Percentiles rank a stretch among this genome's conserved stretches.
These are phyloP conservation scores for Numenius phaeopus DNA, from an alignment of 2,797 vertebrate genomes.

Conservation along the genomic window DNA sequence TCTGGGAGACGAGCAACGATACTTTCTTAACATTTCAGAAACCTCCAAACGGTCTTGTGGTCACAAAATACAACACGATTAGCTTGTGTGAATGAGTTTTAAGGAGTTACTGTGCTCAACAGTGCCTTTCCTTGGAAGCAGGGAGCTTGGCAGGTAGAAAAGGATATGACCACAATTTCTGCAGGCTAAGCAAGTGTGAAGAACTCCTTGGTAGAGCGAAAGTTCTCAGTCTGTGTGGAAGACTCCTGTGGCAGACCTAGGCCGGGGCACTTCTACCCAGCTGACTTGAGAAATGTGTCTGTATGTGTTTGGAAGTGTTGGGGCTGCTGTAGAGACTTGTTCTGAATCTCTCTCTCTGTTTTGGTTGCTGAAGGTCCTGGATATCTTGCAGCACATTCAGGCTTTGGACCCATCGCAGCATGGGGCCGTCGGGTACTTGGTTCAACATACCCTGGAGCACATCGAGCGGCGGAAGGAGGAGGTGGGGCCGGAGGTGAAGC, in stretches of 20 bases:
- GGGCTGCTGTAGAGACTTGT: not conserved
- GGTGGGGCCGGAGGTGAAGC: conserved; percentile 89
- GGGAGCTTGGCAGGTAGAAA: not conserved
- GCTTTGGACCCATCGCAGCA: conserved; percentile 96
- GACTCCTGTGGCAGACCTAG: rapidly evolving
- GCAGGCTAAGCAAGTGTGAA: not conserved
- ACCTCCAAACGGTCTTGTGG: rapidly evolving
- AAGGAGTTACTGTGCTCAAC: not conserved
- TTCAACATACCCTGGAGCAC: conserved; percentile 96
- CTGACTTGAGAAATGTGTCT: rapidly evolving
- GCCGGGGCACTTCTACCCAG: not conserved
- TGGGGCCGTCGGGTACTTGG: conserved; percentile 93
- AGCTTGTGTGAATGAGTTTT: not conserved
- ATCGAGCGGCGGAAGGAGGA: conserved; percentile 95
- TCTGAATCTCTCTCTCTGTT: conserved; percentile 39
- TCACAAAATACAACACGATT: rapidly evolving
- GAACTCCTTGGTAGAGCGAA: not conserved
- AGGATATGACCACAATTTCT: not conserved
- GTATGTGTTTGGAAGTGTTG: not conserved
- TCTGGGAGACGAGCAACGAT: not conserved
- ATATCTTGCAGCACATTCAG: conserved; percentile 98
- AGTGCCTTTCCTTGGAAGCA: not conserved
- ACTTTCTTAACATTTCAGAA: not conserved
- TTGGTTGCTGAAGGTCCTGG: conserved; percentile 88
- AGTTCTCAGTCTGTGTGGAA: not conserved